These are phyloP conservation scores for Leuciscus waleckii DNA, from an alignment of 2,797 vertebrate genomes.

Conservation along the genomic window DNA sequence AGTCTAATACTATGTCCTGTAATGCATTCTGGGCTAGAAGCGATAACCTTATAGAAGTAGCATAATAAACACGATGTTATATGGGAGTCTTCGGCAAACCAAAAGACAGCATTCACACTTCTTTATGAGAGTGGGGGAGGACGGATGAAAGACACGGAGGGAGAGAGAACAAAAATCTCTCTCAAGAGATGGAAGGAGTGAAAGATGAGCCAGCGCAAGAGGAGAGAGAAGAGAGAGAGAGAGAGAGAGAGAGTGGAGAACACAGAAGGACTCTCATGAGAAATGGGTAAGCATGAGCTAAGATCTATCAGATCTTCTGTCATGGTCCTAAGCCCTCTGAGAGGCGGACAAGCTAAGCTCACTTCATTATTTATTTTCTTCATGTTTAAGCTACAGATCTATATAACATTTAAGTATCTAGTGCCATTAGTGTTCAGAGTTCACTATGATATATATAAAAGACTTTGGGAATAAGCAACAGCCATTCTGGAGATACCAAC, in stretches of 20 bases:
- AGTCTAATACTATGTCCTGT: neutral
- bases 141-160: neutral
- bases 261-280: constrained; percentile 56
- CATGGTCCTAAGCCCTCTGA: constrained; percentile 37
- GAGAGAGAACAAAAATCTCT: constrained; percentile 29
- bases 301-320: constrained; percentile 46
- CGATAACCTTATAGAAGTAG: neutral
- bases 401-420: constrained; percentile 27
- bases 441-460: neutral
- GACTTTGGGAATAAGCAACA: neutral
- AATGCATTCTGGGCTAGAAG: constrained; percentile 9
- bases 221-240: constrained; percentile 32
- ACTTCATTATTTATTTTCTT: constrained; percentile 44
- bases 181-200: constrained; percentile 44
- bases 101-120: constrained; percentile 64
- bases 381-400: constrained; percentile 20
- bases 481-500: neutral
- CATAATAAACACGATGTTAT: neutral
- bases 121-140: constrained; percentile 18
- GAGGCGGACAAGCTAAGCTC: constrained; percentile 30
- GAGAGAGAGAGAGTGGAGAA: constrained; percentile 37
- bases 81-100: neutral
- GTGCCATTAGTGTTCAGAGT: constrained; percentile 14
- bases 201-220: constrained; percentile 43
- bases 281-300: constrained; percentile 30